These are phyloP conservation scores for Philotrypesis tridentata DNA, from an alignment of 1,140 invertebrate genomes.

Conservation along the genomic window DNA sequence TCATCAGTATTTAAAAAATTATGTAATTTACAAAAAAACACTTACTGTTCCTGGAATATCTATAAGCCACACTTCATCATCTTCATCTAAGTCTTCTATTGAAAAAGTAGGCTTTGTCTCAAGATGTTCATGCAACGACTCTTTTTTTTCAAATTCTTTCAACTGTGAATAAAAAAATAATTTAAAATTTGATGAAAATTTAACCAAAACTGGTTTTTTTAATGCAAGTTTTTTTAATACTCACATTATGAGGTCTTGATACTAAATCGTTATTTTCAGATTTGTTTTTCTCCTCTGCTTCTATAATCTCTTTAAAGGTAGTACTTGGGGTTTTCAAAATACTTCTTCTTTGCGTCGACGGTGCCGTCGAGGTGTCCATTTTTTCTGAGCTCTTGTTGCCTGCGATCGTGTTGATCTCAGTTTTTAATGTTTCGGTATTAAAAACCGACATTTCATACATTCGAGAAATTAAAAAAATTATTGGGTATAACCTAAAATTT, in stretches of 20 bases:
- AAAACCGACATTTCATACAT: conserved; percentile 39
- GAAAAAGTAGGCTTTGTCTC: conserved; percentile 51
- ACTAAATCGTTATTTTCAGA: background rate
- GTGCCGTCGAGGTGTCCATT: background rate
- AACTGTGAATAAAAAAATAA: conserved; percentile 50
- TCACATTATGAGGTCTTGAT: conserved; percentile 56
- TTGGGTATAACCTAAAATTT: conserved; percentile 17
- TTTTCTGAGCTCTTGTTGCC: background rate
- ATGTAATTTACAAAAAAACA: background rate
- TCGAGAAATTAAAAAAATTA: background rate
- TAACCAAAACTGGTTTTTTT: background rate
- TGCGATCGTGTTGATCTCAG: conserved; percentile 35
- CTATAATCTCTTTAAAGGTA: background rate
- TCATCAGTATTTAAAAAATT: background rate
- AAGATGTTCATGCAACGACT: conserved; percentile 47
- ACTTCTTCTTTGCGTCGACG: background rate
- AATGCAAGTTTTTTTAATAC: background rate
- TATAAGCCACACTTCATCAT: conserved; percentile 64
- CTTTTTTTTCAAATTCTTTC: conserved; percentile 53
- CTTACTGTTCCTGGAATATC: conserved; percentile 62
- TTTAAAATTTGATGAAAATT: background rate
- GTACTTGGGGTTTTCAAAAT: conserved; percentile 12
- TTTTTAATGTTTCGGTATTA: conserved; percentile 26
- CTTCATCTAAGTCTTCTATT: conserved; percentile 55
- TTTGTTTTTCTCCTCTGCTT: background rate